phyloP scores from a whole-genome alignment of 2,113 vertebrate species.

The Prinia subflava region DNA sequence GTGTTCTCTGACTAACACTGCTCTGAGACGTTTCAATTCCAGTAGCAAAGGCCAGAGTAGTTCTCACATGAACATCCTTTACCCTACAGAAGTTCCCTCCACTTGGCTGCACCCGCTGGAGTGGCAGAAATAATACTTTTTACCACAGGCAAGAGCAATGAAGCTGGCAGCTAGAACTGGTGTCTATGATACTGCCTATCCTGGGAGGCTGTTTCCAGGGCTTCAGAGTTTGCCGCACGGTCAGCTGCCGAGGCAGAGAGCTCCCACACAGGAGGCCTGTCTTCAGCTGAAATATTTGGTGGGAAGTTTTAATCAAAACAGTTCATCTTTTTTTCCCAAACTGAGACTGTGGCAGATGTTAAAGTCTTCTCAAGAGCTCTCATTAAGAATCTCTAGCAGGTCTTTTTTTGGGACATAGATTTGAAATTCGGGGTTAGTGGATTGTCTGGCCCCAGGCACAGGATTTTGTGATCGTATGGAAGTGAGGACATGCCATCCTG shows the following conservation, averaged over 20 bases:
- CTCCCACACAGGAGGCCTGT: fast-evolving
- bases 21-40: fast-evolving
- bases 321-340: background rate
- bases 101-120: background rate
- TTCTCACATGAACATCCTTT: background rate
- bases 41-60: background rate
- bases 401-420: background rate
- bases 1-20: background rate
- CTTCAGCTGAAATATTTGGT: background rate
- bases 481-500: background rate
- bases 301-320: background rate
- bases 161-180: background rate
- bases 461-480: background rate
- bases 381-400: background rate
- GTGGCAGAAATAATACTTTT: background rate
- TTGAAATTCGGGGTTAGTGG: background rate
- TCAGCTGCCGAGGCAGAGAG: background rate
- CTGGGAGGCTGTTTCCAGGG: background rate
- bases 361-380: background rate
- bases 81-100: background rate
- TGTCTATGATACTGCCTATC: background rate
- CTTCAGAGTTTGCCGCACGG: background rate
- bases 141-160: background rate
- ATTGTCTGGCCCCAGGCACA: background rate
- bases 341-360: background rate